Evolutionary conservation across 2,888 invertebrate genomes (phyloP), one percentile per base, ranked within the genome.

Genomic region (Cerceris ruficornis): DNA sequence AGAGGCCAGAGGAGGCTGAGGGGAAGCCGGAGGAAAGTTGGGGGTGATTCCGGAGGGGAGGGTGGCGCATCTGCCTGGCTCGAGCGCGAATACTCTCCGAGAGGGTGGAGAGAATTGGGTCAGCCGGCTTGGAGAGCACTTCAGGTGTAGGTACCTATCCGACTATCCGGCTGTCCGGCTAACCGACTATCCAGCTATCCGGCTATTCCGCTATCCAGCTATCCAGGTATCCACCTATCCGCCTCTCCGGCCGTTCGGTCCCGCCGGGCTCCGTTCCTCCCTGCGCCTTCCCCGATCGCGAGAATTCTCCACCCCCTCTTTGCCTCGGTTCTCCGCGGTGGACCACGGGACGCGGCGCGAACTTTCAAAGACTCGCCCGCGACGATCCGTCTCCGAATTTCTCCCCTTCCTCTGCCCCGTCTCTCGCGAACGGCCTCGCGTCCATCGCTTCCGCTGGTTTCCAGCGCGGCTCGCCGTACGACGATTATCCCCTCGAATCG

Each of bases 111-210:
- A 82, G 90, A 90, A 89, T 90, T 90, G 90, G 90, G 90, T 91
- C 90, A 90, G 89, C 84, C 86, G 81, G 87, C 82, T 88, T 89
- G 82, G 83, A 90, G 90, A 75, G 87, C 84, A 84, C 90, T 91
- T 86, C 86, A 91, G 88, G 89, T 90, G 88, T 88, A 86, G 84
- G 81, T 84, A 82, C 81, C 83, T 84, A 85, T 81, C 81, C 78
- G 77, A 62, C 71, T 78, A 69, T 79, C 58, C 72, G 68, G 65
- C 69, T 70, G 64, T 67, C 74, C 75, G 55, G 66, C 68, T 74
- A 74, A 42, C 66, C 59, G 52, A 55, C 9, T 54, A 17, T 50
- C 43, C 77, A 64, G 69, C 65, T 72, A 70, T 1, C 62, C 54
- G 11, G 61, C 39, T 52, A 69, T 50, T 28, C 49, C n/a, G 52